phyloP scores from a whole-genome alignment of 2,888 invertebrate species.

The Drepanosiphum platanoidis region DNA sequence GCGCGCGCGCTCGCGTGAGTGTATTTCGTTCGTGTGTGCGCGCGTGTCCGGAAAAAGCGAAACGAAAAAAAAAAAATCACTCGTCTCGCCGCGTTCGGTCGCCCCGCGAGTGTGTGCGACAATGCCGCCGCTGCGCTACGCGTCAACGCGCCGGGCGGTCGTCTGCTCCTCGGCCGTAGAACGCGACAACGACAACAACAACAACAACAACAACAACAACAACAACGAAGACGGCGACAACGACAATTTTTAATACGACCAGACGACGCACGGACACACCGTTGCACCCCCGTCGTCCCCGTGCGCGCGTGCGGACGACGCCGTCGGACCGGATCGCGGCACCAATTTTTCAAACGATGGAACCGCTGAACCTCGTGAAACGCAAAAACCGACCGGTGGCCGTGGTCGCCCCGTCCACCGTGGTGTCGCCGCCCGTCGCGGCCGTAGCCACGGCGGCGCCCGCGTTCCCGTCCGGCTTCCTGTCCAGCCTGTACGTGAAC shows the following conservation, averaged over 20 bases:
- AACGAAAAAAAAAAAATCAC: too few species aligned
- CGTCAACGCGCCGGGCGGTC: too few species aligned
- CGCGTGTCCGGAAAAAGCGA: neutral
- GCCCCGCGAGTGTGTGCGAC: neutral
- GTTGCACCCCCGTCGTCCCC: neutral
- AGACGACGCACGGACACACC: neutral
- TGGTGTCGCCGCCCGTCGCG: slow-evolving; percentile 31
- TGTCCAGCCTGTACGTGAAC: slow-evolving; percentile 63
- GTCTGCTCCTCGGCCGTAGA: too few species aligned
- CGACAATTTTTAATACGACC: neutral
- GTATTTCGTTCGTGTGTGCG: neutral
- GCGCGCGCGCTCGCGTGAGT: neutral
- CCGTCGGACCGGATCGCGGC: neutral
- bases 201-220: neutral
- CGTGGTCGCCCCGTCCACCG: slow-evolving; percentile 69
- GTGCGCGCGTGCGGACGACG: neutral
- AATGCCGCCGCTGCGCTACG: neutral
- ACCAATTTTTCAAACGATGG: slow-evolving; percentile 63
- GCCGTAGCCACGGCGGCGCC: slow-evolving; percentile 27
- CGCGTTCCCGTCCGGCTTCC: slow-evolving; percentile 46
- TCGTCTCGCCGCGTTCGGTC: neutral
- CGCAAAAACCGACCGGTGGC: slow-evolving; percentile 70
- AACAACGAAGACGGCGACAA: slow-evolving; percentile 2
- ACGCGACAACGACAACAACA: too few species aligned
- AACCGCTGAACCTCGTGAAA: slow-evolving; percentile 72